Conservation (phyloP, 2,113 vertebrate species). For the Alligator mississippiensis region DNA sequence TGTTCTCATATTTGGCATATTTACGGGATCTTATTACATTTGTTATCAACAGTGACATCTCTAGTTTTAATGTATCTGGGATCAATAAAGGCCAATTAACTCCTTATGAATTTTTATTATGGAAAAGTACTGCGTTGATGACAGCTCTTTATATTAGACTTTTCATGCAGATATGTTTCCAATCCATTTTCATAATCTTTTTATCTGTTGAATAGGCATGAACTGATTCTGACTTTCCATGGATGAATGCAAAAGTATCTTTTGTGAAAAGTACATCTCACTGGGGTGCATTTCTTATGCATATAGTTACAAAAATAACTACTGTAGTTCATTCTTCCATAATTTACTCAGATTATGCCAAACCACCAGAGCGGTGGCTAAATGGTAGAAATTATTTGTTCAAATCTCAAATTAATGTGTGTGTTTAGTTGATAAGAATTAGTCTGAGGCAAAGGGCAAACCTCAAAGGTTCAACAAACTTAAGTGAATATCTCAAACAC, state of each 20-base stretch:
- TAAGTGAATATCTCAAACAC: not conserved
- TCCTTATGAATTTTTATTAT: conserved; percentile 1
- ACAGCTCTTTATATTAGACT: not conserved
- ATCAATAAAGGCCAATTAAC: conserved; percentile 49
- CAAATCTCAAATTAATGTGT: conserved; percentile 22
- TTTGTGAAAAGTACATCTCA: not conserved
- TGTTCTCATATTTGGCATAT: not conserved
- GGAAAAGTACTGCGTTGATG: conserved; percentile 3
- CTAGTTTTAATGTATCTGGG: conserved; percentile 30
- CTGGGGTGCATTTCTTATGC: not conserved
- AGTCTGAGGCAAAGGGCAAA: not conserved
- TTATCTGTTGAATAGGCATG: not conserved
- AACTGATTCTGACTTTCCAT: not conserved
- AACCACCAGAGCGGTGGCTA: not conserved
- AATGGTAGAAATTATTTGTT: not conserved
- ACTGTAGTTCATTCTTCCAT: not conserved
- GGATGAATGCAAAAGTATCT: not conserved
- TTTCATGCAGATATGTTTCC: not conserved
- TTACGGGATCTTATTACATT: conserved; percentile 34
- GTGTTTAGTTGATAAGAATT: conserved; percentile 16
- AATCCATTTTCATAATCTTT: not conserved
- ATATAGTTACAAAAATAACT: not conserved
- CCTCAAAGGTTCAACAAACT: not conserved
- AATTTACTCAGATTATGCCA: not conserved
- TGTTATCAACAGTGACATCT: conserved; percentile 34